Percentiles rank a stretch among this genome's conserved stretches.
phyloP scores from a whole-genome alignment of 1,140 invertebrate genomes.

The Atta colombica region DNA sequence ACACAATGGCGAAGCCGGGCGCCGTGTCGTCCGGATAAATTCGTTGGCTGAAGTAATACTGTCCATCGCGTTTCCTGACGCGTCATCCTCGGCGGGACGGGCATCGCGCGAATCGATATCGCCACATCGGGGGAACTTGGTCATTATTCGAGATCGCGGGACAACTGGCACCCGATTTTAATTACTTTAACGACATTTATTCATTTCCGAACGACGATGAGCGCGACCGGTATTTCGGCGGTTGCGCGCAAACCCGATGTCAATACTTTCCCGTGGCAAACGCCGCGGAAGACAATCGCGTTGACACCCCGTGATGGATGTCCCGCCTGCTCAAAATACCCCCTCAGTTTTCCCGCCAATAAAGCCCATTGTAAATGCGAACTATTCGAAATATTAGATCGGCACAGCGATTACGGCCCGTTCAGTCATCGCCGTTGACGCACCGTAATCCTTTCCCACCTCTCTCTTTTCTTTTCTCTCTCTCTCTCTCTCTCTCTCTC shows the following conservation, averaged over 20 bases:
- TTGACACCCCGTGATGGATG: slow-evolving; percentile 87
- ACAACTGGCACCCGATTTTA: slow-evolving; percentile 39
- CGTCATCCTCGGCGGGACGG: slow-evolving; percentile 4
- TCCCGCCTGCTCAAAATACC: slow-evolving; percentile 82
- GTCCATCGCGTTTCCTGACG: slow-evolving; percentile 49
- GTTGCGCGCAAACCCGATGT: slow-evolving; percentile 46
- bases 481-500: slow-evolving; percentile 1
- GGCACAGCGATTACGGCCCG: slow-evolving; percentile 84
- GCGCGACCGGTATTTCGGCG: slow-evolving; percentile 45
- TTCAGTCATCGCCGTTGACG: slow-evolving; percentile 86
- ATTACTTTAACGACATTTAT: slow-evolving; percentile 62
- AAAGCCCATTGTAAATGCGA: slow-evolving; percentile 87
- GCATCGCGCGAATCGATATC: slow-evolving; percentile 33
- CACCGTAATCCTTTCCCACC: slow-evolving; percentile 86
- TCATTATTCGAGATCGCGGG: slow-evolving; percentile 6
- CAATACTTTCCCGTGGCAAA: slow-evolving; percentile 83
- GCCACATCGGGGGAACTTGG: background rate
- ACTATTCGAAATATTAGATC: slow-evolving; percentile 87
- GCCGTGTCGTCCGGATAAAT: slow-evolving; percentile 72
- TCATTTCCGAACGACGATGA: slow-evolving; percentile 40
- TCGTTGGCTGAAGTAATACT: slow-evolving; percentile 74
- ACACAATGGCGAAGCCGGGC: slow-evolving; percentile 75
- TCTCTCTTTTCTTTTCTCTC: slow-evolving; percentile 70
- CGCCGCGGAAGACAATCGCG: slow-evolving; percentile 86
- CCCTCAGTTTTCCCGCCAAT: slow-evolving; percentile 85